Evolutionary conservation across 2,113 vertebrate species (phyloP).

Genomic region (Datnioides undecimradiatus): DNA sequence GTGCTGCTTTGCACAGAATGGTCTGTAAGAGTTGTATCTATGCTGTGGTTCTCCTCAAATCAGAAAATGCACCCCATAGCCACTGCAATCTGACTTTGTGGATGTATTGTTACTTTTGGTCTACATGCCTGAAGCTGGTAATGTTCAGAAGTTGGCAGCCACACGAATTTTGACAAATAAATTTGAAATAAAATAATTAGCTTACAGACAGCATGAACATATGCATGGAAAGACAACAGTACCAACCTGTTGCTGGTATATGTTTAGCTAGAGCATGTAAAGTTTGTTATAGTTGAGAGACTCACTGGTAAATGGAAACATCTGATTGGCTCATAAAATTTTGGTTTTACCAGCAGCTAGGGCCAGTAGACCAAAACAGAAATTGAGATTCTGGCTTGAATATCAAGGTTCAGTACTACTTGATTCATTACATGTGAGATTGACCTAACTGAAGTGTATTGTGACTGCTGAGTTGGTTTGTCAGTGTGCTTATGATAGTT

Average conservation of each 20-base stretch:
- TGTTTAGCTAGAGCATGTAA: not conserved
- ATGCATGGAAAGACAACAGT: not conserved
- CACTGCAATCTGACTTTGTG: conserved; percentile 28
- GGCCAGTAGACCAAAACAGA: conserved; percentile 40
- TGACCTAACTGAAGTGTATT: conserved; percentile 5
- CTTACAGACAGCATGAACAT: not conserved
- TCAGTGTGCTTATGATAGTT: conserved; percentile 14
- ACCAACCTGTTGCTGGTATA: not conserved
- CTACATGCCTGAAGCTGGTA: conserved; percentile 44
- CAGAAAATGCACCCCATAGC: conserved; percentile 21
- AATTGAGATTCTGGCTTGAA: not conserved
- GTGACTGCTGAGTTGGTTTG: conserved; percentile 28
- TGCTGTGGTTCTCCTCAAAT: conserved; percentile 21
- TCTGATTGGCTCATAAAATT: not conserved
- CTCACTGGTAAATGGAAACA: not conserved
- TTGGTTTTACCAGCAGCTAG: conserved; percentile 53
- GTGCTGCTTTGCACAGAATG: conserved; percentile 1
- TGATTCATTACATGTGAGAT: conserved; percentile 35
- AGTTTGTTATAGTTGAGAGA: not conserved
- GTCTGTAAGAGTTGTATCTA: conserved; percentile 39
- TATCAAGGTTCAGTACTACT: not conserved
- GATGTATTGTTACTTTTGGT: conserved; percentile 50
- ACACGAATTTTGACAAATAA: not conserved
- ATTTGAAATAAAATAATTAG: not conserved
- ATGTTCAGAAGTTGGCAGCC: conserved; percentile 14